Conservation (phyloP, 2,113 vertebrate species). For the Nipponia nippon region DNA sequence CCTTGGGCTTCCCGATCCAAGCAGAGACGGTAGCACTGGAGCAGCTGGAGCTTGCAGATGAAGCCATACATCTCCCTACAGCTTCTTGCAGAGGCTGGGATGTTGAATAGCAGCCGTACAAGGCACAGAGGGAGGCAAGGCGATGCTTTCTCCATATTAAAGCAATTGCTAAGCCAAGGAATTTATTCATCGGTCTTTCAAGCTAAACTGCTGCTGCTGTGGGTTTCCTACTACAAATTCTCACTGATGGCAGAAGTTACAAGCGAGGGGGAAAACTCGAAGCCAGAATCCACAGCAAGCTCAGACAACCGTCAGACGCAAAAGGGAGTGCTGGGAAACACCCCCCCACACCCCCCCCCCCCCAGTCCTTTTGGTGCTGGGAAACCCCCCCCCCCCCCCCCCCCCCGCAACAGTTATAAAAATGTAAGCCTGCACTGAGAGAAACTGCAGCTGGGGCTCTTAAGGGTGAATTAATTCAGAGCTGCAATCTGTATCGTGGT, state of each 20-base stretch:
- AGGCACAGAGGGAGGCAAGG: background rate
- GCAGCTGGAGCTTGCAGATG: background rate
- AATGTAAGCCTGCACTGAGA: background rate
- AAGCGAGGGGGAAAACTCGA: background rate
- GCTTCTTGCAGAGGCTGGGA: background rate
- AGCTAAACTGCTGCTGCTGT: background rate
- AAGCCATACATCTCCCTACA: background rate
- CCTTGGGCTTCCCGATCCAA: background rate
- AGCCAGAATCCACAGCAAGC: background rate
- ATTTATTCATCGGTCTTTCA: background rate
- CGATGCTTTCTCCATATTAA: background rate
- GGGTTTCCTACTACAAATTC: conserved; percentile 8
- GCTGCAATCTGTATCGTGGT: background rate
- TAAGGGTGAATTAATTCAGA: background rate
- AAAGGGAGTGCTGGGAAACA: background rate
- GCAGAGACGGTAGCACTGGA: too few species aligned
- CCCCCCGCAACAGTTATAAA: background rate
- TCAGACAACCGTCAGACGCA: background rate
- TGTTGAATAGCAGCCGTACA: background rate
- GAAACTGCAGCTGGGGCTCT: background rate
- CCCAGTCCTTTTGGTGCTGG: too few species aligned
- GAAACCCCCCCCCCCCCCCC: too few species aligned
- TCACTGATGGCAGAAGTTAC: background rate
- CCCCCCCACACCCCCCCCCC: too few species aligned
- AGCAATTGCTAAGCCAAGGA: background rate